Base-by-base conservation (phyloP, 2,113 vertebrate species). In the Pachypanchax playfairii region DNA sequence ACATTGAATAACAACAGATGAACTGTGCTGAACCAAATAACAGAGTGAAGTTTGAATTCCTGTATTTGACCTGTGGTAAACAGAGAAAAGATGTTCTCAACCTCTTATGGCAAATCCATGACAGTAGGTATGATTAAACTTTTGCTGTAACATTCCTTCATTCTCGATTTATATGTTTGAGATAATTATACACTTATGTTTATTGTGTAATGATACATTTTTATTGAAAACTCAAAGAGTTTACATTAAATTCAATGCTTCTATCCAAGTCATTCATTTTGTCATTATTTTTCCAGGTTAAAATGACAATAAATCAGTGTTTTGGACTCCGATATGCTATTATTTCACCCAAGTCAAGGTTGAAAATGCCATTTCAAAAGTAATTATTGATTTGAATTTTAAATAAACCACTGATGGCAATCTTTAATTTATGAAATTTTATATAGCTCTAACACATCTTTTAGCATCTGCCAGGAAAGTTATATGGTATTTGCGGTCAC, bases 51-150 rank as follows among this genome's bases (percentile, higher is more conserved):
- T 59, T 65, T 50, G 12, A 72, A 52, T 73, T 39, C 67, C 58
- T 81, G 77, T 82, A 66, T 84, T 85, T 87, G 71, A 78, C 71
- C 80, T 82, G 77, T 18, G 65, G 71, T 28, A 20, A 70, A 77
- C 36, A 31, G 51, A 47, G 70, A 50, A 26, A n/a, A 57, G 67
- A 74, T 78, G 70, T 65, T 80, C 75, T 49, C 66, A 74, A 67
- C 66, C 2, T 54, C 78, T 75, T 49, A 46, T 77, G 50, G 60
- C 73, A 68, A 87, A 84, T 77, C 71, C 81, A 50, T 26, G 52
- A 75, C 86, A 56, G 29, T 75, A 80, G 83, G 77, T 88, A 87
- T 87, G 88, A 87, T 89, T 88, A 87, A 89, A 87, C 85, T 87
- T 67, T 66, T 66, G 76, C 74, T 67, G 66, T 70, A 55, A 75